These are phyloP conservation scores for Spilarctia lutea DNA, from an alignment of 2,888 invertebrate genomes.

Conservation along the genomic window DNA sequence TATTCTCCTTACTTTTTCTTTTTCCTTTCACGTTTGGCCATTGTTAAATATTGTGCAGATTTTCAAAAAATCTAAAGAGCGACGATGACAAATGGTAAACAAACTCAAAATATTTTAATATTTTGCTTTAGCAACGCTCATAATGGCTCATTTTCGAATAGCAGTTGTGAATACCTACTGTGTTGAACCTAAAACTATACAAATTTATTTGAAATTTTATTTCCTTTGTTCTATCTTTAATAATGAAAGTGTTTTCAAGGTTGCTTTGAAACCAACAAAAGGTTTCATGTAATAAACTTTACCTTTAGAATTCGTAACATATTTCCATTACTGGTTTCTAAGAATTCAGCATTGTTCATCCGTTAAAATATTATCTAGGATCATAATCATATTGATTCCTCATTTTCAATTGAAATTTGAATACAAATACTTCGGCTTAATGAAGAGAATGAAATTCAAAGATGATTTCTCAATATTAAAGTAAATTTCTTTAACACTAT, in stretches of 20 bases:
- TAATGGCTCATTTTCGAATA: background rate
- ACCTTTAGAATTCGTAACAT: slow-evolving; percentile 4
- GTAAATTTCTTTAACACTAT: background rate
- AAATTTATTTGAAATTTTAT: background rate
- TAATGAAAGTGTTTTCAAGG: slow-evolving; percentile 2
- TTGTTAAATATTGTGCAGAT: background rate
- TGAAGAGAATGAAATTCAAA: background rate
- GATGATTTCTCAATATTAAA: background rate
- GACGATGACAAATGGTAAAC: background rate
- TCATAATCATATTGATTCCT: background rate
- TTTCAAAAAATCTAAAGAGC: background rate
- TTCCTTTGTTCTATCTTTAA: background rate
- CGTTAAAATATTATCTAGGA: background rate
- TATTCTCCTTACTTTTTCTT: background rate
- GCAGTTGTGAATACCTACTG: background rate
- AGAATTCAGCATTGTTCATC: slow-evolving; percentile 7
- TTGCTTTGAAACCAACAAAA: slow-evolving; percentile 5
- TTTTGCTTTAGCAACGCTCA: background rate
- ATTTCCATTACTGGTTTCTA: slow-evolving; percentile 1
- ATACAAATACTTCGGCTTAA: background rate
- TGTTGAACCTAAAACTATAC: background rate
- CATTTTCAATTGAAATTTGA: background rate
- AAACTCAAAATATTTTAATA: slow-evolving; percentile 2
- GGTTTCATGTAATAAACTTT: background rate
- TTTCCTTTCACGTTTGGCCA: background rate